A percentile compares a stretch with the other conserved stretches of the same genome.
Evolutionary conservation across 2,113 vertebrate species (phyloP).

Genomic region (Xenopus borealis): DNA sequence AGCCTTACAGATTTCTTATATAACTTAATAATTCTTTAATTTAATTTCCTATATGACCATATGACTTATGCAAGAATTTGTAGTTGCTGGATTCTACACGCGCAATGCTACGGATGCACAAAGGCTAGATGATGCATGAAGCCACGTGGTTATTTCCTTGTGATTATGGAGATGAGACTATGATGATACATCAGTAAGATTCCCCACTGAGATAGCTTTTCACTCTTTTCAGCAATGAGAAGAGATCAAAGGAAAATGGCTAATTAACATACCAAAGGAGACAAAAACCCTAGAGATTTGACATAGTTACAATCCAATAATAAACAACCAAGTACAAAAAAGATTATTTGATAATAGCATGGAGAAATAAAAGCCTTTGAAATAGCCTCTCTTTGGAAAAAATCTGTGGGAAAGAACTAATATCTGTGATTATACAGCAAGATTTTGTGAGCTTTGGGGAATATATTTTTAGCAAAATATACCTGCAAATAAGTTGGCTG

Average conservation of each 20-base stretch:
- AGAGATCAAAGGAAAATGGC: constrained; percentile 75
- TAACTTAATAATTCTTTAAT: no score
- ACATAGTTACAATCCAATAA: constrained; percentile 79
- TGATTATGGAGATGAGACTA: constrained; percentile 78
- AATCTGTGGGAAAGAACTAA: constrained; percentile 69
- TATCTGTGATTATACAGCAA: constrained; percentile 73
- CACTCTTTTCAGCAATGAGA: constrained; percentile 70
- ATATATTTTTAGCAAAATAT: constrained; percentile 56
- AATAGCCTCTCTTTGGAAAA: constrained; percentile 71
- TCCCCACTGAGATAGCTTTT: constrained; percentile 81
- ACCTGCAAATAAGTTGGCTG: constrained; percentile 53
- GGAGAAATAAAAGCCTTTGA: constrained; percentile 77
- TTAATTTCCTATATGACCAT: no score
- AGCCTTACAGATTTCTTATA: no score
- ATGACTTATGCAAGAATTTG: background rate
- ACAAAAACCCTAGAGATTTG: constrained; percentile 77
- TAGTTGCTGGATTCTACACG: constrained; percentile 11
- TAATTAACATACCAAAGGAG: constrained; percentile 84
- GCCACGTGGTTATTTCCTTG: constrained; percentile 69
- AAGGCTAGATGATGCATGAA: constrained; percentile 63
- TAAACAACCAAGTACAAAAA: constrained; percentile 77
- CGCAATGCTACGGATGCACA: constrained; percentile 40
- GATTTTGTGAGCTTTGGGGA: constrained; percentile 59
- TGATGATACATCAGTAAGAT: constrained; percentile 71
- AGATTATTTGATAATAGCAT: constrained; percentile 81